Percentiles rank a stretch among this genome's conserved stretches.
phyloP scores from a whole-genome alignment of 2,113 vertebrate genomes.

The Xenus cinereus region DNA sequence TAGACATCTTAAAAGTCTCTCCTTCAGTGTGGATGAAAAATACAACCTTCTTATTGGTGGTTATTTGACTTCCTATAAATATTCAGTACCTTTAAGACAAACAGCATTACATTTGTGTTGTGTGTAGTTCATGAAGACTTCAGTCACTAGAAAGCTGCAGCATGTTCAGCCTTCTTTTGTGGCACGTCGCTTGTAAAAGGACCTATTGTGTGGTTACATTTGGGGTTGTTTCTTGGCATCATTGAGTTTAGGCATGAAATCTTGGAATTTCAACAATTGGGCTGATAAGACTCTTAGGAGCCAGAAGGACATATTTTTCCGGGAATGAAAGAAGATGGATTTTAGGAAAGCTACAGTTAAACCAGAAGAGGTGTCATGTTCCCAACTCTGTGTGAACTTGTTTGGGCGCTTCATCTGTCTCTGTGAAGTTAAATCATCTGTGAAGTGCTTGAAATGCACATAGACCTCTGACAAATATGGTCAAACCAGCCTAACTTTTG shows the following conservation, averaged over 20 bases:
- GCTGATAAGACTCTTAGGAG: not conserved
- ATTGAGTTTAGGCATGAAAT: not conserved
- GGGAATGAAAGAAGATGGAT: not conserved
- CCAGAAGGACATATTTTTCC: not conserved
- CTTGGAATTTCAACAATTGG: not conserved
- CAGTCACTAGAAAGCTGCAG: not conserved
- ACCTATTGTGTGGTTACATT: not conserved
- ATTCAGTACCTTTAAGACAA: not conserved
- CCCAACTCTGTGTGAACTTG: not conserved
- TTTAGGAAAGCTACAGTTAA: not conserved
- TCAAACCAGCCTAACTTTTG: not conserved
- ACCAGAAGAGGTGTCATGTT: not conserved
- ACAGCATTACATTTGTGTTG: not conserved
- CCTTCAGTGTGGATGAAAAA: not conserved
- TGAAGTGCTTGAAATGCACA: not conserved
- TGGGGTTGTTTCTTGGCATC: not conserved
- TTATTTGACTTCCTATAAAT: not conserved
- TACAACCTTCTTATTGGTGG: not conserved
- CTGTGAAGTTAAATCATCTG: not conserved
- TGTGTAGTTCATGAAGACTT: not conserved
- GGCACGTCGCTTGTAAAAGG: not conserved
- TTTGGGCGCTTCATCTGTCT: not conserved
- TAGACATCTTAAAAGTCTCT: not conserved
- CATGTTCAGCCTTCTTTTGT: not conserved
- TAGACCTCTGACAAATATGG: not conserved